Evolutionary conservation across 2,888 invertebrate genomes (phyloP).

Genomic region (Eugnorisma glareosa): DNA sequence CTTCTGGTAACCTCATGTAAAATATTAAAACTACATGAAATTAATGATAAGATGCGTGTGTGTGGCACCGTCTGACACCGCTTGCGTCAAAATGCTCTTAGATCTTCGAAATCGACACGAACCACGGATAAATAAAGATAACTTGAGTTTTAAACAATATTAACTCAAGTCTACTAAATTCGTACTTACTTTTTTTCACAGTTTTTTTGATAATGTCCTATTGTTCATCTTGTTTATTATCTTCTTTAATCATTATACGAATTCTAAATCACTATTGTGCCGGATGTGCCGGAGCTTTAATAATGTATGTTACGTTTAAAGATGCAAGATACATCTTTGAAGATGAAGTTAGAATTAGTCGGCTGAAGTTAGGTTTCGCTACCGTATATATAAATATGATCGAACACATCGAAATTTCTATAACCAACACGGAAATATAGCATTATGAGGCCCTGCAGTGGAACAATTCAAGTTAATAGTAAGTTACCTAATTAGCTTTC

Average conservation of each 20-base stretch:
- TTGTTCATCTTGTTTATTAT: conserved; percentile 13
- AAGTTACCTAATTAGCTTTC: neutral
- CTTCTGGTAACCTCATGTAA: conserved; percentile 13
- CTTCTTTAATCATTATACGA: neutral
- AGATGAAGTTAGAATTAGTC: neutral
- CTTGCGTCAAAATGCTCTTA: neutral
- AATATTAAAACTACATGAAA: conserved; percentile 18
- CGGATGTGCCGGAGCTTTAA: neutral
- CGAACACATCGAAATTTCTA: neutral
- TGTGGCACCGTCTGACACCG: neutral
- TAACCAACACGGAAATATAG: neutral
- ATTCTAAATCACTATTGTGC: neutral
- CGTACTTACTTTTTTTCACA: conserved; percentile 17
- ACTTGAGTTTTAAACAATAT: neutral
- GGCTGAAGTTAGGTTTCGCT: neutral
- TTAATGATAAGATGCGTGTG: conserved; percentile 19
- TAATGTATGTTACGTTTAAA: neutral
- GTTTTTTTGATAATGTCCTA: conserved; percentile 32
- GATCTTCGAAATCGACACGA: neutral
- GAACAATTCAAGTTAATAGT: neutral
- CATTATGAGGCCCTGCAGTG: neutral
- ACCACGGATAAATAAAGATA: neutral
- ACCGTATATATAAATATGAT: neutral
- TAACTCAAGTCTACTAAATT: neutral
- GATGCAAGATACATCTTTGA: neutral